Base-by-base conservation (phyloP, 2,113 vertebrate species). In the Ammodramus savannarum region DNA sequence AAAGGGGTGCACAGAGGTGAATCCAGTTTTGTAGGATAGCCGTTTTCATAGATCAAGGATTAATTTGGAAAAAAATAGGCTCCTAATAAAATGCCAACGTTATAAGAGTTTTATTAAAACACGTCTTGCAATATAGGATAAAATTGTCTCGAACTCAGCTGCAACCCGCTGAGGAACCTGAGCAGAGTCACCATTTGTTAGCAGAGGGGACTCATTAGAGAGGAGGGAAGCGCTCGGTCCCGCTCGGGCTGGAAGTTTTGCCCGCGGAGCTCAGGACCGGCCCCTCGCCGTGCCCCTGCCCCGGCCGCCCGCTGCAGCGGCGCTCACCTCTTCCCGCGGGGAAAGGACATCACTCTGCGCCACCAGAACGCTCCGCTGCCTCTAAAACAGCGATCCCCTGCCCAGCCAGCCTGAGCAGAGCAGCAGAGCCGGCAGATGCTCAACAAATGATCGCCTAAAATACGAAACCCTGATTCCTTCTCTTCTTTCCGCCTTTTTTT, bases 381-480 rank as follows among this genome's bases (percentile, higher is more conserved):
- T 62, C 69, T 36, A 20, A 51, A 77, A 3, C 69, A 52, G 43
- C 16, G 31, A 13, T 52, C 29, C 49, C 79, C 27, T 2, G 72
- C 46, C 71, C 72, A 48, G 71, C 63, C 82, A 27, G 78, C 48
- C 7, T 6, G 65, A 63, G 39, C 86, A 63, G 68, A 62, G 71
- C 66, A 54, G 58, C 76, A 10, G 6, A 6, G 29, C 38, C 58
- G 46, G 41, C 91, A 95, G 58, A 91, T 69, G 85, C 77, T 92
- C 66, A 68, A 34, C 83, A 96, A 95, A 95, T 58, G 69, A 93
- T 41, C 78, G 27, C 51, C 77, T 85, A 79, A 94, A 93, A 79
- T 34, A 58, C 29, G 34, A 91, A 94, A 73, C 6, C 27, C n/a
- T 8, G 31, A 31, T 48, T 88, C 62, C n/a, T 79, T 61, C 16